A percentile compares a stretch with the other conserved stretches of the same genome.
These are phyloP conservation scores for Eucriotettix oculatus DNA, from an alignment of 2,888 invertebrate genomes.

Conservation along the genomic window DNA sequence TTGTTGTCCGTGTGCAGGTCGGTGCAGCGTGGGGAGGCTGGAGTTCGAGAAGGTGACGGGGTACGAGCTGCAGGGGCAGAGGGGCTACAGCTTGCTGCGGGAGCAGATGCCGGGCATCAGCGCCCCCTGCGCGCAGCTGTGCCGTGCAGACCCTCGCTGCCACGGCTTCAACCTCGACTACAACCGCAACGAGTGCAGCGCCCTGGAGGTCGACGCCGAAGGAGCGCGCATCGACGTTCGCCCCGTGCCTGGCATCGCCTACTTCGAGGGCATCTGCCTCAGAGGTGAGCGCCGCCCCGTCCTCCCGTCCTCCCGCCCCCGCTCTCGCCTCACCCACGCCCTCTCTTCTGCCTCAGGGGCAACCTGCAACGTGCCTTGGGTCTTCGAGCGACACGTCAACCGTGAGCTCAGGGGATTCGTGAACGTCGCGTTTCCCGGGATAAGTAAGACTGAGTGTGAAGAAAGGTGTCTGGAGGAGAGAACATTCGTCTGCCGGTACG, in stretches of 20 bases:
- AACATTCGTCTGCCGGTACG: conserved; percentile 27
- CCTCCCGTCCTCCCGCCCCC: too few relatives aligned
- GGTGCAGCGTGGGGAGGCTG: conserved; percentile 20
- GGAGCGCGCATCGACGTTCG: conserved; percentile 20
- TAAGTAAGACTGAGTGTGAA: conserved; percentile 27
- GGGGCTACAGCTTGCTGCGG: conserved; percentile 19
- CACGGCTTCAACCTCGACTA: conserved; percentile 27
- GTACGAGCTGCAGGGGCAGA: conserved; percentile 20
- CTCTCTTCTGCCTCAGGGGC: conserved; percentile 16
- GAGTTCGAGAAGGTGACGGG: conserved; percentile 24
- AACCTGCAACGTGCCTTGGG: conserved; percentile 25
- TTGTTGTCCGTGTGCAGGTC: too few relatives aligned
- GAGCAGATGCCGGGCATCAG: conserved; percentile 23
- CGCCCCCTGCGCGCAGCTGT: conserved; percentile 23
- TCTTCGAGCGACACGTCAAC: conserved; percentile 31
- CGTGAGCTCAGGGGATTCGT: conserved; percentile 26
- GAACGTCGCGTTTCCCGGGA: conserved; percentile 19
- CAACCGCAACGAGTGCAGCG: conserved; percentile 23
- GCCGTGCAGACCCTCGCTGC: conserved; percentile 23
- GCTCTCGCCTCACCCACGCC: too few relatives aligned
- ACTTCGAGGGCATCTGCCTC: conserved; percentile 24
- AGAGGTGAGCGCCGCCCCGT: conserved; percentile 16
- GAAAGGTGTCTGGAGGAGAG: conserved; percentile 30
- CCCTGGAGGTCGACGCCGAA: conserved; percentile 20
- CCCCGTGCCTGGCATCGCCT: conserved; percentile 21